phyloP scores from a whole-genome alignment of 2,113 vertebrate species.

The Microtus oregoni region DNA sequence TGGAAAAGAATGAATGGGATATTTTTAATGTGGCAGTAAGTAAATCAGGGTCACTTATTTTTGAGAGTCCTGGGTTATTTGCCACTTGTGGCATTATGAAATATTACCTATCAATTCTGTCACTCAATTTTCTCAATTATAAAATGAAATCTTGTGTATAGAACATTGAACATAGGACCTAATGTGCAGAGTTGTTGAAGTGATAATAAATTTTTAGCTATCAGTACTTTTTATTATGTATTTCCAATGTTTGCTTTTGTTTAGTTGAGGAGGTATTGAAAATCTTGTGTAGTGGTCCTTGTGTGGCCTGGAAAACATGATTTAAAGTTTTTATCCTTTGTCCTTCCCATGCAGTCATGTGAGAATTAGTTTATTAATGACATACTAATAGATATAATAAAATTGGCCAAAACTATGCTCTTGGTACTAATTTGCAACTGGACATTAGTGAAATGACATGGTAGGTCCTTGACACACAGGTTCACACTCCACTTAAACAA shows the following conservation, averaged over 20 bases:
- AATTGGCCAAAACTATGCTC: not conserved
- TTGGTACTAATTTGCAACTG: not conserved
- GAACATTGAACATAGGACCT: not conserved
- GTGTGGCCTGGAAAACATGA: not conserved
- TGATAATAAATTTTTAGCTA: not conserved
- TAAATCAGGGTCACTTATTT: not conserved
- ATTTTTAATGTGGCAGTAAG: not conserved
- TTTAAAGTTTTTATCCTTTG: not conserved
- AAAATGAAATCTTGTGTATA: not conserved
- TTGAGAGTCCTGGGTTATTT: not conserved
- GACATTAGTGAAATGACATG: not conserved
- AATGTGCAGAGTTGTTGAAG: not conserved
- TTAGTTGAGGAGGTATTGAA: not conserved
- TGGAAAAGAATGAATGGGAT: not conserved
- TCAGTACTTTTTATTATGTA: not conserved
- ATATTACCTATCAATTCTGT: not conserved
- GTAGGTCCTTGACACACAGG: not conserved
- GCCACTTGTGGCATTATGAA: not conserved
- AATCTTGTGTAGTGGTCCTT: not conserved
- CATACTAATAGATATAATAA: not conserved
- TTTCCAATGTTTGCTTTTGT: not conserved
- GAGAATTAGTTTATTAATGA: not conserved
- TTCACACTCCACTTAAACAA: not conserved
- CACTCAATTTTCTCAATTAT: not conserved
- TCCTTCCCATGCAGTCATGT: not conserved